phyloP scores from a whole-genome alignment of 37 sponge, comb jelly and placozoan genomes.

The Trichoplax adhaerens region DNA sequence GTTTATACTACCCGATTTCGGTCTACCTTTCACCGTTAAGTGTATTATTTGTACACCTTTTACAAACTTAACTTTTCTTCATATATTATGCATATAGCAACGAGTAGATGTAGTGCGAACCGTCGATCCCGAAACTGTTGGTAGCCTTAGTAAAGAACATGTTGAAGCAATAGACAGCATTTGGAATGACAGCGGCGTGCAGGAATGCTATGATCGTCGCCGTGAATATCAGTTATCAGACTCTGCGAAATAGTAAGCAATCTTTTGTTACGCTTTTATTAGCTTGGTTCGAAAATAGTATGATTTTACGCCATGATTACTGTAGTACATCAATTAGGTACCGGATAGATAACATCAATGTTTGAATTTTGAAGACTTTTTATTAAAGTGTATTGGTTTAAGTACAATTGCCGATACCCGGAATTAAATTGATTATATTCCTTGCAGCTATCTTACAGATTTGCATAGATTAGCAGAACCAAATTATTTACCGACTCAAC shows the following conservation, averaged over 20 bases:
- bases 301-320: too few species aligned
- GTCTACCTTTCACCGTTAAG: too few species aligned
- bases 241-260: slow-evolving; percentile 81
- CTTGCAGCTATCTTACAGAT: slow-evolving; percentile 69
- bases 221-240: slow-evolving; percentile 91
- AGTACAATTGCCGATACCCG: too few species aligned
- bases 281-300: not conserved
- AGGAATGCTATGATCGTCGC: slow-evolving; percentile 58
- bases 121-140: slow-evolving; percentile 11
- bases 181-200: slow-evolving; percentile 61
- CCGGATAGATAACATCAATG: too few species aligned
- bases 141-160: slow-evolving; percentile 1
- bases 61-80: not conserved
- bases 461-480: slow-evolving; percentile 40
- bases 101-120: slow-evolving; percentile 3
- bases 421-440: not conserved
- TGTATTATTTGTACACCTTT: too few species aligned
- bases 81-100: not conserved
- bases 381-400: too few species aligned
- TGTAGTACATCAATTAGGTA: too few species aligned
- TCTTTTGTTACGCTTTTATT: not conserved
- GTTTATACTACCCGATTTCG: too few species aligned
- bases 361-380: too few species aligned
- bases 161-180: slow-evolving; percentile 23
- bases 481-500: slow-evolving; percentile 53